A percentile compares a stretch with the other conserved stretches of the same genome.
These are phyloP conservation scores for Temnothorax unifasciatus DNA, from an alignment of 2,888 invertebrate species.

Conservation along the genomic window DNA sequence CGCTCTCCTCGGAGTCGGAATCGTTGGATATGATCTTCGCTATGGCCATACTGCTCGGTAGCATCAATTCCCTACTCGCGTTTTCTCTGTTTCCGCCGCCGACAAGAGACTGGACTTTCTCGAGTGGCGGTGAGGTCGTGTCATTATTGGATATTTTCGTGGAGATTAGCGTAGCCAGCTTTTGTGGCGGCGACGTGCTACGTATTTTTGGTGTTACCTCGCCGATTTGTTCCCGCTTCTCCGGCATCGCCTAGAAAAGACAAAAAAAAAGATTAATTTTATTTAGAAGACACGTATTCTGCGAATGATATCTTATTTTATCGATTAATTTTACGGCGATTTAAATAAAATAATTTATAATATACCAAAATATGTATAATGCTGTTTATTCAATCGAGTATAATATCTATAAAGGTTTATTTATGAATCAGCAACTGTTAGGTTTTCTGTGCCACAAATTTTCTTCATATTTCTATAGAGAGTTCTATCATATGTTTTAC, in stretches of 20 bases:
- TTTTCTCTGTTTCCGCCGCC: constrained; percentile 84
- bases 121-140: constrained; percentile 54
- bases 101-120: constrained; percentile 88
- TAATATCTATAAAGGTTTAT: not conserved
- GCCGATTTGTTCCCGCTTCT: constrained; percentile 88
- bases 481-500: not conserved
- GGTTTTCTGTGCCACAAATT: not conserved
- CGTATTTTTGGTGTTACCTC: constrained; percentile 90
- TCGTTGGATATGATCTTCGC: constrained; percentile 78
- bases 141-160: constrained; percentile 80
- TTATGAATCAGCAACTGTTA: not conserved
- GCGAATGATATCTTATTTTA: not conserved
- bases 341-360: not conserved
- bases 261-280: not conserved
- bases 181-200: constrained; percentile 89
- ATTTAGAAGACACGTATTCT: not conserved
- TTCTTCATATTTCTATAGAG: not conserved
- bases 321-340: not conserved
- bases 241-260: constrained; percentile 87
- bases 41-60: constrained; percentile 87
- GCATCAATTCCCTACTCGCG: constrained; percentile 87
- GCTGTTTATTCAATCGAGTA: not conserved
- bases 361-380: not conserved
- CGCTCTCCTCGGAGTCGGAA: constrained; percentile 70
- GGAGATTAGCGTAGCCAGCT: constrained; percentile 89